Conservation (phyloP, 2,113 vertebrate species). For the Collichthys lucidus region DNA sequence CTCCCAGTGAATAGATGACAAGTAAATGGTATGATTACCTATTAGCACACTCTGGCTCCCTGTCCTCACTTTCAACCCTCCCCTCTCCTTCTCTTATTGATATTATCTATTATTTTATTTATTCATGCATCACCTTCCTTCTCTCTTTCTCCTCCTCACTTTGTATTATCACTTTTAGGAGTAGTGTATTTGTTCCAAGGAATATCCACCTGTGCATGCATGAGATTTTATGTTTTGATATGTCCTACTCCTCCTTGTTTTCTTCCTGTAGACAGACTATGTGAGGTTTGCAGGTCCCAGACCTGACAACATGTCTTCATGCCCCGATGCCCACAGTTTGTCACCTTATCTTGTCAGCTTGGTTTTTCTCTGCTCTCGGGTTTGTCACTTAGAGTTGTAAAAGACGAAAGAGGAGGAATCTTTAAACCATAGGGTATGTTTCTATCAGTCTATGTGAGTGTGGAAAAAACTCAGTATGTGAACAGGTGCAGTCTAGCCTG, state of each 20-base stretch:
- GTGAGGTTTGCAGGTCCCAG: constrained; percentile 2
- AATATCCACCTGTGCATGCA: background rate
- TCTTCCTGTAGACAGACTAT: background rate
- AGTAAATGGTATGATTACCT: background rate
- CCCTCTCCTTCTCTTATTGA: background rate
- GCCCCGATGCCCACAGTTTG: constrained; percentile 16
- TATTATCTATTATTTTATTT: background rate
- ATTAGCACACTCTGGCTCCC: constrained; percentile 1
- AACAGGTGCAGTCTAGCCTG: background rate
- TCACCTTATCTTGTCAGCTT: constrained; percentile 17
- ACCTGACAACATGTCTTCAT: constrained; percentile 23
- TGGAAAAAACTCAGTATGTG: background rate
- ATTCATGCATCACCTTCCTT: background rate
- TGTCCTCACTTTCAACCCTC: background rate
- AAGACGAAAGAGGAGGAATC: background rate
- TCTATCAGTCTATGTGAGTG: background rate
- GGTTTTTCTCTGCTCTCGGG: constrained; percentile 8
- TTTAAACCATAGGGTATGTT: background rate
- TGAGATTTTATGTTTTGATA: background rate
- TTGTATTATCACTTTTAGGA: background rate
- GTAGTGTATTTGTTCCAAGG: background rate
- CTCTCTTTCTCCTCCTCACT: background rate
- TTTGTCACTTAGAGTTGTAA: background rate
- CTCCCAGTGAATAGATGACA: background rate
- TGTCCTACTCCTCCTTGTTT: background rate